Evolutionary conservation across 2,113 vertebrate species (phyloP).

Genomic region (Leucoraja erinaceus): DNA sequence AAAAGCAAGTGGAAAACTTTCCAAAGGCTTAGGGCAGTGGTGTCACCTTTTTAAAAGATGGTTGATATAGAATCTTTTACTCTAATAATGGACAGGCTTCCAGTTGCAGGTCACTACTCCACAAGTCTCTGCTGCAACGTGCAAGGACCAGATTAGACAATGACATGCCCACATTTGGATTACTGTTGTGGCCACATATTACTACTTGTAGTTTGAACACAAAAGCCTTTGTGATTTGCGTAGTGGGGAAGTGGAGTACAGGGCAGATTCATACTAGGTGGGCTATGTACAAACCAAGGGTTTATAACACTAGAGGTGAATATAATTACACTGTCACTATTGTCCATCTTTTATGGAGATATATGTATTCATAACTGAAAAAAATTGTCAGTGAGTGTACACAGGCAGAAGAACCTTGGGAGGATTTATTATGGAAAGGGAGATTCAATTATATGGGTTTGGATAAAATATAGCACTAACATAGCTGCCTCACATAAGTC

Average conservation of each 20-base stretch:
- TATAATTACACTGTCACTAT: background rate
- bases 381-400: no score
- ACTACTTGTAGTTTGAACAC: background rate
- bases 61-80: background rate
- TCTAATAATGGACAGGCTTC: background rate
- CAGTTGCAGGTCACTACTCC: background rate
- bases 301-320: background rate
- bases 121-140: no score
- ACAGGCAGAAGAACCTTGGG: no score
- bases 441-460: background rate
- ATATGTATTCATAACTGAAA: no score
- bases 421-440: no score
- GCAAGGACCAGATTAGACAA: background rate
- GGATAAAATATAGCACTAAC: background rate
- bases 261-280: background rate
- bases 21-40: background rate
- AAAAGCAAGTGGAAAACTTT: background rate
- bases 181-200: background rate
- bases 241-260: background rate
- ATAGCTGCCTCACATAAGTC: background rate
- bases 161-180: background rate
- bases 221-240: background rate
- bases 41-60: background rate
- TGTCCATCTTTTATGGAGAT: background rate
- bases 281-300: background rate